These are phyloP conservation scores for Atta colombica DNA, from an alignment of 1,140 invertebrate genomes.

Conservation along the genomic window DNA sequence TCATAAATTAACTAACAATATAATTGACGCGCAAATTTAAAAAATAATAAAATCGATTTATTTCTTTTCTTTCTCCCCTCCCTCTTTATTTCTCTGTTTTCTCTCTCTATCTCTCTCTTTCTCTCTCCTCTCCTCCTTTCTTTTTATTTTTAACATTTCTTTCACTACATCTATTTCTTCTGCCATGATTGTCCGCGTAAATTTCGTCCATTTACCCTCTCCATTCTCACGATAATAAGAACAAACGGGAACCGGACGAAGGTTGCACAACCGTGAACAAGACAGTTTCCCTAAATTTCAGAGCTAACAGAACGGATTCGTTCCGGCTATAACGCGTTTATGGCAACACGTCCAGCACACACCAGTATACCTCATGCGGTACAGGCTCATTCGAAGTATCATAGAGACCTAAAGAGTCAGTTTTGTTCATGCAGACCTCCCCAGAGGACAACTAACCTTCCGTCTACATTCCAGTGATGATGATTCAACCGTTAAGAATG, in stretches of 20 bases:
- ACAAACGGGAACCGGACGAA: constrained; percentile 44
- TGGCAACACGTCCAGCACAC: constrained; percentile 71
- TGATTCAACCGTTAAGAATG: constrained; percentile 25
- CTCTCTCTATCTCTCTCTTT: too few species aligned
- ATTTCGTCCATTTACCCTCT: constrained; percentile 76
- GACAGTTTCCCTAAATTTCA: constrained; percentile 81
- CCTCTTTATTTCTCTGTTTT: too few species aligned
- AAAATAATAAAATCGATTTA: not conserved
- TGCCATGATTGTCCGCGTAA: constrained; percentile 59
- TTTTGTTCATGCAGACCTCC: constrained; percentile 73
- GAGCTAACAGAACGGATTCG: constrained; percentile 78
- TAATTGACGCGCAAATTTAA: not conserved
- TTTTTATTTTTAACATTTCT: constrained; percentile 36
- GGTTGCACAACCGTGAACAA: constrained; percentile 73
- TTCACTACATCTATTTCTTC: not conserved
- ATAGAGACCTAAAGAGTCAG: constrained; percentile 81
- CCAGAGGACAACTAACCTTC: constrained; percentile 28
- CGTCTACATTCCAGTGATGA: constrained; percentile 62
- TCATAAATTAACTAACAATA: not conserved
- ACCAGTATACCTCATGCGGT: not conserved
- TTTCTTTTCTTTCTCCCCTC: not conserved
- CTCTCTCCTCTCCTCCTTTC: not conserved
- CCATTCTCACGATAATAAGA: constrained; percentile 58
- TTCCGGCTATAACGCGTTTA: constrained; percentile 83
- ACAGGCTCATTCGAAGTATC: constrained; percentile 70